A percentile compares a stretch with the other conserved stretches of the same genome.
Conservation (phyloP, 2,113 vertebrate species). For the Toxotes chatareus region DNA sequence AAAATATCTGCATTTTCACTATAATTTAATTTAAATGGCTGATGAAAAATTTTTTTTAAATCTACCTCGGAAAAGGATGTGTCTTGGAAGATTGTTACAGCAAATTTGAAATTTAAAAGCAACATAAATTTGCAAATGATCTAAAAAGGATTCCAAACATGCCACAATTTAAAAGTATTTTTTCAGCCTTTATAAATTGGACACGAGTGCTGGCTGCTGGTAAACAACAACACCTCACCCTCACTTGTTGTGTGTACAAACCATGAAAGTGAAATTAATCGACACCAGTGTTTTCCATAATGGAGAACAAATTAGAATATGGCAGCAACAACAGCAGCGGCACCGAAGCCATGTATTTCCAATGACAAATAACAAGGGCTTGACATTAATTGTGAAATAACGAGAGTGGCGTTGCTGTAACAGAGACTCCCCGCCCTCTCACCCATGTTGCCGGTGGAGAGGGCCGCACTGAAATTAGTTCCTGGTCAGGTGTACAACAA, state of each 20-base stretch:
- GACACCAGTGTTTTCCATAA: constrained; percentile 85
- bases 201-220: constrained; percentile 65
- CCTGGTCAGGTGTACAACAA: constrained; percentile 80
- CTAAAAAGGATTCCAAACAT: constrained; percentile 14
- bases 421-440: constrained; percentile 72
- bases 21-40: background rate
- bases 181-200: constrained; percentile 55
- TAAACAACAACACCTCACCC: constrained; percentile 78
- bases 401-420: constrained; percentile 76
- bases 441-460: constrained; percentile 69
- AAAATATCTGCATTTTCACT: constrained; percentile 13
- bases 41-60: background rate
- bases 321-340: constrained; percentile 80
- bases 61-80: background rate
- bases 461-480: constrained; percentile 72
- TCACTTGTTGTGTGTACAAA: constrained; percentile 84
- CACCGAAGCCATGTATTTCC: constrained; percentile 76
- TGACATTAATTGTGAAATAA: constrained; percentile 87
- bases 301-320: constrained; percentile 87
- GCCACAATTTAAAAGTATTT: constrained; percentile 39
- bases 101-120: background rate
- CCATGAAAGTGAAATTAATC: constrained; percentile 85
- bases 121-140: constrained; percentile 11
- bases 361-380: constrained; percentile 84
- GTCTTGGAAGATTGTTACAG: background rate